phyloP scores from a whole-genome alignment of 2,113 vertebrate species.

The Tachysurus vachellii region DNA sequence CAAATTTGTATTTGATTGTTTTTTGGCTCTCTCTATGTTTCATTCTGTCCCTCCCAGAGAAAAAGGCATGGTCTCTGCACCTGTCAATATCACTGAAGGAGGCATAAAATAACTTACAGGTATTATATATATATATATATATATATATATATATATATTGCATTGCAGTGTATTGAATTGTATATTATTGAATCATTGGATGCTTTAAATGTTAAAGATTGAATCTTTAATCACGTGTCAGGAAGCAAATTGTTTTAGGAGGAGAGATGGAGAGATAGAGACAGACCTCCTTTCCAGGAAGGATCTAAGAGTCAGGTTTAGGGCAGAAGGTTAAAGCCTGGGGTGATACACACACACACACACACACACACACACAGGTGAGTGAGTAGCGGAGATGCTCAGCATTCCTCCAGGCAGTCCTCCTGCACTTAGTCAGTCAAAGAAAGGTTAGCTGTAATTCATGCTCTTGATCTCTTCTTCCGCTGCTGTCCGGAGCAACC shows the following conservation, averaged over 20 bases:
- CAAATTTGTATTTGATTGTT: neutral
- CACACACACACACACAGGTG: slow-evolving; percentile 28
- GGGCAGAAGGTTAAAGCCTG: slow-evolving; percentile 25
- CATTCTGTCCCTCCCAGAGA: neutral
- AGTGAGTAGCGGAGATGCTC: slow-evolving; percentile 20
- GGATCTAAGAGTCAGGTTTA: neutral
- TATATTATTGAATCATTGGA: neutral
- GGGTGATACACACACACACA: neutral
- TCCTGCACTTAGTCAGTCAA: slow-evolving; percentile 15
- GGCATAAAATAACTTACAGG: neutral
- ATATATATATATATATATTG: too few relatives aligned
- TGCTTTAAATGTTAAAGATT: neutral
- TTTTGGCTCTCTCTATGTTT: neutral
- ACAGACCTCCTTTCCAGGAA: neutral
- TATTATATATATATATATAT: too few relatives aligned
- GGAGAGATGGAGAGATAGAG: neutral
- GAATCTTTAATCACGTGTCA: neutral
- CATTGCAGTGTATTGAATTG: neutral
- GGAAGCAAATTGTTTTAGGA: neutral
- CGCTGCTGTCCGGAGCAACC: neutral
- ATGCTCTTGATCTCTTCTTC: slow-evolving; percentile 26
- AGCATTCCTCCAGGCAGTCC: slow-evolving; percentile 21
- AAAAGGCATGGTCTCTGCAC: neutral
- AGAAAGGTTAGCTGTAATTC: slow-evolving; percentile 19
- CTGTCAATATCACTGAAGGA: neutral